Percentiles rank a stretch among this genome's conserved stretches.
Evolutionary conservation across 2,797 vertebrate species (phyloP).

Genomic region (Acanthopagrus latus): DNA sequence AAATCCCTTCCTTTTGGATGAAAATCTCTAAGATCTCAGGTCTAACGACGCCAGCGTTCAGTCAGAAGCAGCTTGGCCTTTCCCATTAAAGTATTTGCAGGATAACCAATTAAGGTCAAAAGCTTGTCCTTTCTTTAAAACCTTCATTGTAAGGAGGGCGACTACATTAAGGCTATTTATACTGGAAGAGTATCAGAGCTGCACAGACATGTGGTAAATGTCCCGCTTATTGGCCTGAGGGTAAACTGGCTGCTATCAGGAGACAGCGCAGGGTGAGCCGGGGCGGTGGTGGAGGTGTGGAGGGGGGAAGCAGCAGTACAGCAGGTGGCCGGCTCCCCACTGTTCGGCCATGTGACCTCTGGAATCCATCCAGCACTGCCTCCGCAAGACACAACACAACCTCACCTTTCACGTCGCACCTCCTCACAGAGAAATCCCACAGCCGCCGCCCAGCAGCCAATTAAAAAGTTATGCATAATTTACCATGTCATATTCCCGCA

Average conservation of each 20-base stretch:
- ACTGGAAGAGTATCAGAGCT: constrained; percentile 60
- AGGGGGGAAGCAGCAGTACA: constrained; percentile 51
- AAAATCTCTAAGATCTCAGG: constrained; percentile 9
- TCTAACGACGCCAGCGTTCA: constrained; percentile 1
- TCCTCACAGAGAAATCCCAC: constrained; percentile 70
- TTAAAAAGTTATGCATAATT: constrained; percentile 88
- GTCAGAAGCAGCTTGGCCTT: constrained; percentile 29
- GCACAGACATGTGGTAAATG: constrained; percentile 67
- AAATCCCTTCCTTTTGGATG: neutral
- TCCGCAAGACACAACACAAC: constrained; percentile 61
- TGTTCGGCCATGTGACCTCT: constrained; percentile 70
- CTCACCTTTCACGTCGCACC: constrained; percentile 75
- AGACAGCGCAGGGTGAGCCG: constrained; percentile 43
- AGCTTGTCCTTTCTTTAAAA: constrained; percentile 64
- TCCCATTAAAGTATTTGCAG: constrained; percentile 43
- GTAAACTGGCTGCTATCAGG: constrained; percentile 69
- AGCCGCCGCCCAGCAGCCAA: constrained; percentile 75
- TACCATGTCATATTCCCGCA: constrained; percentile 79
- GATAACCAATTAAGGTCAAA: constrained; percentile 68
- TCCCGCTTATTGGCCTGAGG: constrained; percentile 70
- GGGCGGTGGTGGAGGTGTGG: constrained; percentile 28
- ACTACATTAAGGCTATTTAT: constrained; percentile 75
- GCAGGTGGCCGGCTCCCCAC: constrained; percentile 62
- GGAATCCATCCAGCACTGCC: constrained; percentile 64
- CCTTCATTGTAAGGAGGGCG: constrained; percentile 70